Base-by-base conservation (phyloP, 2,797 vertebrate genomes). In the Paguma larvata region DNA sequence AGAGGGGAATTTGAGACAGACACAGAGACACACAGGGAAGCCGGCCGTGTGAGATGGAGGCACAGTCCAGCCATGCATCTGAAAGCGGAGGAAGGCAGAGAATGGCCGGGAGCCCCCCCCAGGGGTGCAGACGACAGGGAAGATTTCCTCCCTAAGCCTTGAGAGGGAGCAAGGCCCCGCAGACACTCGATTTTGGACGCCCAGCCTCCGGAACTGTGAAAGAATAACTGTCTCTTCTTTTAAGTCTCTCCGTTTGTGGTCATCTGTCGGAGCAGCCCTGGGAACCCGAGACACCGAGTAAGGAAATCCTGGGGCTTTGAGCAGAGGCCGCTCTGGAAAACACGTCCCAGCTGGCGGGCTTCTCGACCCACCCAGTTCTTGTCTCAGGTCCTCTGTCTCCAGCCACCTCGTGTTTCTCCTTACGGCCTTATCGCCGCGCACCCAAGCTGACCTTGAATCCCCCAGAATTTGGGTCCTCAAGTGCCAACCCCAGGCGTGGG, bases 161-260 rank as follows among this genome's bases (percentile, higher is more conserved):
- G 51, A 7, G n/a, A 53, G 19, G 34, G 15, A 46, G 1, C 48
- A 1, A 0, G 0, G 21, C 38, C 21, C 46, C 16, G 15, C 0
- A 2, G 38, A 53, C 41, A 32, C 62, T 84, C 7, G 30, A n/a
- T 19, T 51, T 41, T 67, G 73, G 56, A 63, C 59, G 23, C 88
- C 38, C 0, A 8, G 10, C 25, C 48, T 70, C 65, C 23, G 8
- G 30, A 82, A 96, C 12, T 34, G 6, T 16, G 25, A 65, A 30
- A 62, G 46, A 59, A 21, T 34, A 25, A 44, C 23, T 19, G 70
- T 14, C 85, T 12, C 0, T 78, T 63, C 19, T 14, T 83, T 70
- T n/a, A 59, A 92, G 41, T 18, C 68, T 62, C n/a, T 3, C 16
- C 3, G 8, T 18, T 12, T 53, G 27, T 27, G 53, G 27, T 8